Evolutionary conservation across 2,113 vertebrate species (phyloP), one percentile per base, ranked within the genome.

Genomic region (Trochalopteron elliotii): DNA sequence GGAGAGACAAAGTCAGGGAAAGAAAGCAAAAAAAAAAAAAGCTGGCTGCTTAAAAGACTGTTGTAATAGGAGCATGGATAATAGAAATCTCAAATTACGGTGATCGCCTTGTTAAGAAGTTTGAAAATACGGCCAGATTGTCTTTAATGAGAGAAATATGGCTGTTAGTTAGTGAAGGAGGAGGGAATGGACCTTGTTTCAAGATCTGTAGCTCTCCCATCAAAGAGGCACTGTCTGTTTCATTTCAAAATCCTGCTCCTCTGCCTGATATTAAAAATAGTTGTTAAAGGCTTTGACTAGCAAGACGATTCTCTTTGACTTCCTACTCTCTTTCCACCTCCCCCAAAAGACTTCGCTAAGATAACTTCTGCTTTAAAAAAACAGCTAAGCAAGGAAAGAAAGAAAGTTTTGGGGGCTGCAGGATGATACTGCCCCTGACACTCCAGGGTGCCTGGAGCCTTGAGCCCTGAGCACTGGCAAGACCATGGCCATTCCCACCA

Each of bases 1-100:
- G 98, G 98, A 98, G 98, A 98, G 97, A 98, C 97, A 98, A 98
- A 98, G 98, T 98, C 97, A 16, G 90, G 37, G 78, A 97, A 92
- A 96, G 95, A 94, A 97, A 97, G 96, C 52, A 80, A 67, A 72
- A 93, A 81, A 60, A 83, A 75, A 49, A 21, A 45, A 45, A 45
- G 37, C n/a, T 71, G 33, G 52, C 89, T 61, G 87, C 90, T 96
- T 96, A 74, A 96, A 98, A 97, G 97, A 89, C 95, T 89, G 65
- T 83, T 94, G 91, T 97, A 98, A 98, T 98, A 97, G 97, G 97
- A 98, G 95, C 97, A 86, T 70, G 93, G 97, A 98, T 98, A 98
- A 98, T 98, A 98, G 96, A 98, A 98, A 98, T 97, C 95, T 97
- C 95, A 97, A 97, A 97, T 97, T 96, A 96, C 92, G 52, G 97